Conservation (phyloP, 2,888 invertebrate genomes). For the Ornithoptera alexandrae region DNA sequence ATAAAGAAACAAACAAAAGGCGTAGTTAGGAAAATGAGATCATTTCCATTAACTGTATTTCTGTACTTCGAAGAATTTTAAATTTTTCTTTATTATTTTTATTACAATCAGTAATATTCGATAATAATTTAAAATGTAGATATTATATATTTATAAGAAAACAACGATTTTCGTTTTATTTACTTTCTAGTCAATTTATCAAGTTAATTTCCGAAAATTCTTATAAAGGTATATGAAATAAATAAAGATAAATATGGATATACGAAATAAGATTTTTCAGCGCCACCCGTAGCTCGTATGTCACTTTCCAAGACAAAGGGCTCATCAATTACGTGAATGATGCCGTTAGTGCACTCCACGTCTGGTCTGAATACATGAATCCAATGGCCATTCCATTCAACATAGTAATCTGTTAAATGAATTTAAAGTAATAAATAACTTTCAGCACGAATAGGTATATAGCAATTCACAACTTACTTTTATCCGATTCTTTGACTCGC, state of each 20-base stretch:
- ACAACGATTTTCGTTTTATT: background rate
- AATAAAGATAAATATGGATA: constrained; percentile 49
- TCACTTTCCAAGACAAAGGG: constrained; percentile 92
- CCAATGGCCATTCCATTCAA: constrained; percentile 91
- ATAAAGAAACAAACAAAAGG: background rate
- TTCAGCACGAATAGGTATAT: background rate
- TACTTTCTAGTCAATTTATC: background rate
- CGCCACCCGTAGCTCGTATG: constrained; percentile 84
- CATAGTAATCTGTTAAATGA: constrained; percentile 84
- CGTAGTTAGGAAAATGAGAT: background rate
- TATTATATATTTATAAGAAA: background rate
- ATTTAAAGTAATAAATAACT: constrained; percentile 6
- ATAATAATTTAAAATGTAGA: background rate
- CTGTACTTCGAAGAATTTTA: background rate
- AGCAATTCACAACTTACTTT: constrained; percentile 68
- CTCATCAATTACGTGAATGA: constrained; percentile 95
- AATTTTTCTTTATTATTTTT: background rate
- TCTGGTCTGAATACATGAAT: constrained; percentile 94
- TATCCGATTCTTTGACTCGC: constrained; percentile 86
- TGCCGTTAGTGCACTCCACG: constrained; percentile 96
- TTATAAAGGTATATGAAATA: constrained; percentile 47
- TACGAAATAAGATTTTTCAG: constrained; percentile 49
- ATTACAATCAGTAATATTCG: background rate
- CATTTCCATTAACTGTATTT: no score
- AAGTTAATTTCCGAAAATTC: background rate